Evolutionary conservation across 2,113 vertebrate species (phyloP).

Genomic region (Eonycteris spelaea): DNA sequence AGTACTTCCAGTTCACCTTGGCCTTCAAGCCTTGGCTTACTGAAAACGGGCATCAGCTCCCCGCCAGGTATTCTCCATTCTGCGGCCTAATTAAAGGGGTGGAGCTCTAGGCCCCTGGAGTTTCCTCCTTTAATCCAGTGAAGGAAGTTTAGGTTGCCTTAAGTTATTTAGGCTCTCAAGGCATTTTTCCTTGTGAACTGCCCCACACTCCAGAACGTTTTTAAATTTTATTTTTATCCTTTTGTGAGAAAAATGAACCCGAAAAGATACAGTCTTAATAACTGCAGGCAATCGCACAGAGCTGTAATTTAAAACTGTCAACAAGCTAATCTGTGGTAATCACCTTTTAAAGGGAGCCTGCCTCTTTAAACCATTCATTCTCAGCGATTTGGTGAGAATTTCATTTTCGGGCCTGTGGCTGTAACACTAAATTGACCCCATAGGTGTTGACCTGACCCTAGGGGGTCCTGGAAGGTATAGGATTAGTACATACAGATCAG

Average conservation of each 20-base stretch:
- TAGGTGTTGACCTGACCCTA: conserved; percentile 52
- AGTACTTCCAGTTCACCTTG: conserved; percentile 11
- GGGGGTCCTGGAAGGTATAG: not conserved
- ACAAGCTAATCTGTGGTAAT: conserved; percentile 85
- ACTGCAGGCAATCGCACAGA: conserved; percentile 69
- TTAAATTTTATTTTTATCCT: conserved; percentile 31
- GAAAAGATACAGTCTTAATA: conserved; percentile 73
- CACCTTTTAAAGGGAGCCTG: conserved; percentile 83
- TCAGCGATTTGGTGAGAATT: conserved; percentile 78
- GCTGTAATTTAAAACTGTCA: conserved; percentile 87
- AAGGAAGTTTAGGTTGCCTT: not conserved
- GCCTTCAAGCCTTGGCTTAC: not conserved
- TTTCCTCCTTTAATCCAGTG: conserved; percentile 11
- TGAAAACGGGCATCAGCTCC: not conserved
- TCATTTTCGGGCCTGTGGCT: conserved; percentile 42
- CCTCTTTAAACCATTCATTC: conserved; percentile 71
- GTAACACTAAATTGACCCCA: conserved; percentile 49
- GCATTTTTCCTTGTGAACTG: not conserved
- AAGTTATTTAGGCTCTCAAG: not conserved
- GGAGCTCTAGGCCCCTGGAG: not conserved
- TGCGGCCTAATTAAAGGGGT: conserved; percentile 59
- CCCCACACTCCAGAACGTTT: not conserved
- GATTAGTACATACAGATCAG: conserved; percentile 19
- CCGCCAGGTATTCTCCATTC: conserved; percentile 10
- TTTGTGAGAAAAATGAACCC: conserved; percentile 10